phyloP scores from a whole-genome alignment of 2,113 vertebrate genomes.

The Hypocryptadius cinnamomeus region DNA sequence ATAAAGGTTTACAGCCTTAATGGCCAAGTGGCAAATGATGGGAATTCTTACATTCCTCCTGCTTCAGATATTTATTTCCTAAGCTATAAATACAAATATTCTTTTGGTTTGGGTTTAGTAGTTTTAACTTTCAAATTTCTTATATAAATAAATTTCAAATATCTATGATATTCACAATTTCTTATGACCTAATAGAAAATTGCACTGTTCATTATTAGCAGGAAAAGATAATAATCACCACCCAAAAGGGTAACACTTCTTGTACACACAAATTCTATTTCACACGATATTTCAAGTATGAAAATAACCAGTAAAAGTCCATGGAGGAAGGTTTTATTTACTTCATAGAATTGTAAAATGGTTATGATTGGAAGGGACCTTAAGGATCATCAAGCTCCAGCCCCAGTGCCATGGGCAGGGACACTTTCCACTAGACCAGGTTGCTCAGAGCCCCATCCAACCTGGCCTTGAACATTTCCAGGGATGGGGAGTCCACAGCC shows the following conservation, averaged over 20 bases:
- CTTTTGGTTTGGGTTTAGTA: neutral
- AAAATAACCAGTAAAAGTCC: neutral
- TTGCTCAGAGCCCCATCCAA: neutral
- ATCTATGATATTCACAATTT: neutral
- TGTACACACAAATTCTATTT: neutral
- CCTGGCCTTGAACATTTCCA: neutral
- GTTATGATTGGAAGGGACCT: neutral
- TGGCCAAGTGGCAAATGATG: neutral
- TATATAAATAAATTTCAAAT: neutral
- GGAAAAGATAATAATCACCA: neutral
- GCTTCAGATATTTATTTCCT: neutral
- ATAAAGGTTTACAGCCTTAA: neutral
- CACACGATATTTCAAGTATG: neutral
- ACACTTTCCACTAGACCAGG: neutral
- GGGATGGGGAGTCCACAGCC: neutral
- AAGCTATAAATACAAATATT: neutral
- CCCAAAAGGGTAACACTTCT: neutral
- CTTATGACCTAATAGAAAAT: neutral
- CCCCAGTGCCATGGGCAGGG: neutral
- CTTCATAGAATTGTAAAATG: neutral
- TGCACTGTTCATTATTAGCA: neutral
- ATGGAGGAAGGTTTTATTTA: neutral
- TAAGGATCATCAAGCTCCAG: neutral
- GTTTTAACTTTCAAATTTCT: neutral
- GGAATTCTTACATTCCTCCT: neutral